Evolutionary conservation across 2,113 vertebrate genomes (phyloP).

Genomic region (Spermophilus dauricus): DNA sequence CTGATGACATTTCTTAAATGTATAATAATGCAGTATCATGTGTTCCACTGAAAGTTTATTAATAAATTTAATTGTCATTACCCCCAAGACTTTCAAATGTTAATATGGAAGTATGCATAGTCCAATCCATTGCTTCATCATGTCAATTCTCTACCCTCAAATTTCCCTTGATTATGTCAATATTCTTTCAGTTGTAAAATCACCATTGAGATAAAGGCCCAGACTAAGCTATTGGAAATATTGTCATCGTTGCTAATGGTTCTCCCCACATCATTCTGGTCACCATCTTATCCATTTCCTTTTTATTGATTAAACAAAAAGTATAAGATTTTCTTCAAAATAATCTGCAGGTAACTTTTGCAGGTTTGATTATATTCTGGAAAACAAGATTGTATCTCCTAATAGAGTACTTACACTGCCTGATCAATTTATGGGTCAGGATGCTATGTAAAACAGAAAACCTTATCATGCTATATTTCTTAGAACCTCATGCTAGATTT

Average conservation of each 20-base stretch:
- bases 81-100: background rate
- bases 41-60: background rate
- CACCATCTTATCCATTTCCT: no score
- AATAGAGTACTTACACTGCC: background rate
- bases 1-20: background rate
- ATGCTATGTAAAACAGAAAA: background rate
- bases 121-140: background rate
- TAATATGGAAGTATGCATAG: background rate
- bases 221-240: background rate
- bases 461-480: background rate
- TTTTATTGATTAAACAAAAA: background rate
- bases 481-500: background rate
- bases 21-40: background rate
- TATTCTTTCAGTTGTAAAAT: background rate
- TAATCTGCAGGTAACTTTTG: background rate
- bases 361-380: background rate
- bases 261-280: background rate
- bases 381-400: background rate
- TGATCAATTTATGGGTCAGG: background rate
- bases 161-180: background rate
- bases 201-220: no score
- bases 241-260: background rate
- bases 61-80: background rate
- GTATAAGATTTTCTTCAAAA: background rate
- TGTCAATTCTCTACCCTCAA: background rate